Conservation (phyloP, 2,888 invertebrate species). For the Therioaphis trifolii region DNA sequence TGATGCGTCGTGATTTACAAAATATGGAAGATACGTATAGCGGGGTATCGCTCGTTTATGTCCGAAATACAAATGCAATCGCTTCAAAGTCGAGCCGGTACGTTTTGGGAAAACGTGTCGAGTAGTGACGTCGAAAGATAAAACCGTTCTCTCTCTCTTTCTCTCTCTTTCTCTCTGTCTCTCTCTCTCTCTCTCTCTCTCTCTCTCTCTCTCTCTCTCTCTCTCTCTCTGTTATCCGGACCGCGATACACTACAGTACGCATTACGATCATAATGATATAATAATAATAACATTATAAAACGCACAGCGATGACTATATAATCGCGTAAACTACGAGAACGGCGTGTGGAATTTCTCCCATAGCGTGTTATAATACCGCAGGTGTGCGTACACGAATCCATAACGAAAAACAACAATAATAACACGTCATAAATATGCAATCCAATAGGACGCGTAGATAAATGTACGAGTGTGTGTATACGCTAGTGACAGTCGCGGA, state of each 20-base stretch:
- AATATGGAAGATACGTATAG: too few species aligned
- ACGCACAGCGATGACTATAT: not conserved
- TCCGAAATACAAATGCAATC: too few species aligned
- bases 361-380: not conserved
- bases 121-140: too few species aligned
- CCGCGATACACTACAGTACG: not conserved
- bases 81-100: too few species aligned
- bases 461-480: not conserved
- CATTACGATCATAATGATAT: too few species aligned
- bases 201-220: not conserved
- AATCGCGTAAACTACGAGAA: slow-evolving; percentile 28
- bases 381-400: not conserved
- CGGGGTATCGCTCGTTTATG: too few species aligned
- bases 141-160: too few species aligned
- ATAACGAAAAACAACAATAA: slow-evolving; percentile 7
- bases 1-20: too few species aligned
- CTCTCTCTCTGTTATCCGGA: not conserved
- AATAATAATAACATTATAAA: too few species aligned
- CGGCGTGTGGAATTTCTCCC: slow-evolving; percentile 10
- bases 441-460: too few species aligned
- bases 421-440: not conserved
- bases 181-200: not conserved
- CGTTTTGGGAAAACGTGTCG: too few species aligned
- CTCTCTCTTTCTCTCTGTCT: too few species aligned
- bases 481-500: not conserved